Percentiles rank a stretch among this genome's conserved stretches.
These are phyloP conservation scores for Corynorhinus townsendii DNA, from an alignment of 2,113 vertebrate species.

Conservation along the genomic window DNA sequence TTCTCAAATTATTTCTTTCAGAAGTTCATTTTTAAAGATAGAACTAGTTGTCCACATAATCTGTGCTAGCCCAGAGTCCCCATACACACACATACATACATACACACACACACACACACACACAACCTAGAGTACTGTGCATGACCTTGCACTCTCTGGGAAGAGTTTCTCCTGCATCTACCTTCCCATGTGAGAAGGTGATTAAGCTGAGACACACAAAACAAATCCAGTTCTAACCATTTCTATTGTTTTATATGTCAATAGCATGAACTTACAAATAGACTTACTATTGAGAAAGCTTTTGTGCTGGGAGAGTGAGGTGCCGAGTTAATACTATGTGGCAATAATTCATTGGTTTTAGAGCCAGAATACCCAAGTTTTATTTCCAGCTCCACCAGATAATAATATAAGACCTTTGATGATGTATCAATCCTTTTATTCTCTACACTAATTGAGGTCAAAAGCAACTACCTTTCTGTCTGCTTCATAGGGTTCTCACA, in stretches of 20 bases:
- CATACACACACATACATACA: background rate
- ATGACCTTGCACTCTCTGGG: accelerated
- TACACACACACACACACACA: too few species aligned
- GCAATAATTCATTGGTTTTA: background rate
- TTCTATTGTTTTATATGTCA: background rate
- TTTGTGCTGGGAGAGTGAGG: background rate
- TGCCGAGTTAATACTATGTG: background rate
- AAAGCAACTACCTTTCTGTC: background rate
- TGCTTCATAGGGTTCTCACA: background rate
- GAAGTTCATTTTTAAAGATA: background rate
- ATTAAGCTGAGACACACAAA: background rate
- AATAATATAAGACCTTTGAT: background rate
- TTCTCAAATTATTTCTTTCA: background rate
- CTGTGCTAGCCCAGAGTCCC: background rate
- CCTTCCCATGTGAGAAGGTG: background rate
- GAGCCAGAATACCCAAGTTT: background rate
- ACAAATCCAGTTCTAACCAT: background rate
- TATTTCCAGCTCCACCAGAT: background rate
- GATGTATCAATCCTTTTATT: background rate
- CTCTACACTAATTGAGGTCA: slow-evolving; percentile 17
- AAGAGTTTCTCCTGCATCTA: background rate
- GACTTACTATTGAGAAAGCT: background rate
- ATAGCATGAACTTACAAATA: background rate
- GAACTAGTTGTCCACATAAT: background rate
- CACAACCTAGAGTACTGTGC: background rate